These are phyloP conservation scores for Melanchra persicariae DNA, from an alignment of 2,888 invertebrate species.

Conservation along the genomic window DNA sequence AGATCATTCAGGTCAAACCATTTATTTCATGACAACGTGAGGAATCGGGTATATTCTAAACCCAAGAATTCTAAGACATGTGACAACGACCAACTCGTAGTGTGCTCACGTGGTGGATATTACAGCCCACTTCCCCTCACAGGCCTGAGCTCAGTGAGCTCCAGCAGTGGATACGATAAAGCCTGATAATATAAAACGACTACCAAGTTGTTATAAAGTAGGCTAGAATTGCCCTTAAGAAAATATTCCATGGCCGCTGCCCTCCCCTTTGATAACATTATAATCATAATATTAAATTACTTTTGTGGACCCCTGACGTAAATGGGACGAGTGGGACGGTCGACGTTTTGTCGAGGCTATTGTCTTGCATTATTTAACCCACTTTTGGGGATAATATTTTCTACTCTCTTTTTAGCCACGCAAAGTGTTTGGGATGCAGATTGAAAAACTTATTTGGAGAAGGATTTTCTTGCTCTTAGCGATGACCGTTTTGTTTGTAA, in stretches of 20 bases:
- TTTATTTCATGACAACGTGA: neutral
- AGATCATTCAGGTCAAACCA: no score
- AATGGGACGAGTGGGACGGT: conserved; percentile 11
- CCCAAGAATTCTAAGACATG: no score
- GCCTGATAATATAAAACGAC: neutral
- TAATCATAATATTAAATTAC: conserved; percentile 53
- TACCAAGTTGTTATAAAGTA: conserved; percentile 4
- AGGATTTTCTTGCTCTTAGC: neutral
- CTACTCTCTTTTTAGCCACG: neutral
- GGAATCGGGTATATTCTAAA: neutral
- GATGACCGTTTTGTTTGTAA: no score
- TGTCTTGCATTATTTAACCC: conserved; percentile 31
- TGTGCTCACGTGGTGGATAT: neutral
- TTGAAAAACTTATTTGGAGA: neutral
- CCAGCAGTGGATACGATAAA: neutral
- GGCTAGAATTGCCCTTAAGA: conserved; percentile 6
- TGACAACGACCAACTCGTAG: neutral
- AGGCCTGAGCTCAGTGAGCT: no score
- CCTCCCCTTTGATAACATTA: conserved; percentile 29
- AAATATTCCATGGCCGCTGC: neutral
- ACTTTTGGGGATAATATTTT: conserved; percentile 21
- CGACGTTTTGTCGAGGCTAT: conserved; percentile 25
- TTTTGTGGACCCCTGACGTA: conserved; percentile 28
- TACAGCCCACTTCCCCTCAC: no score
- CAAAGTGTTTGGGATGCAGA: neutral